Evolutionary conservation across 1,140 invertebrate genomes (phyloP), one percentile per base, ranked within the genome.

Genomic region (Bathynomus jamesi): DNA sequence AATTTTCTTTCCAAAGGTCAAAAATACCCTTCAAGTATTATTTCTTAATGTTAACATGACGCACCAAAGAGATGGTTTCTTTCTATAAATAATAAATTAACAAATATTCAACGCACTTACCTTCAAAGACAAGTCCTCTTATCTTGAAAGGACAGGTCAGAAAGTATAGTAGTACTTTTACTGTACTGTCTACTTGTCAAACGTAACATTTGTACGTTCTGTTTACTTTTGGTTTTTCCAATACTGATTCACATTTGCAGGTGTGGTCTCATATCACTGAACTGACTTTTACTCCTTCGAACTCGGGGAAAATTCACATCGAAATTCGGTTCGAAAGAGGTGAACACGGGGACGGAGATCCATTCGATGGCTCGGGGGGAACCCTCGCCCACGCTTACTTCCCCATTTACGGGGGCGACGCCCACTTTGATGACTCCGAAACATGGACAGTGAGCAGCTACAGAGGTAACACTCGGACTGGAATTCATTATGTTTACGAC

Each of bases 301-400:
- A 46, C 13, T 62, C 67, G 8, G 64, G 66, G 24, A 73, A 78
- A 31, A 92, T 94, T 40, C 92, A 95, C 79, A 95, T 96, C 78
- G 93, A 95, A 81, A 91, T 95, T 73, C 83, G 89, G 0, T 90
- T 90, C 81, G 85, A 83, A 28, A 81, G 81, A 53, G 84, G 83
- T 17, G 82, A 87, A 70, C 89, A 90, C 78, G 88, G 87, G 8
- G 89, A 90, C 72, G 81, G 91, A 75, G 94, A 93, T 83, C 89
- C 92, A 46, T 95, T 95, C 81, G 93, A 95, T 84, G 93, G 93
- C 8, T 89, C 87, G 79, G 94, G 93, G 28, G 87, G 89, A 71
- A 90, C 95, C 74, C 85, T 96, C 78, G 95, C 94, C 17, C 94
- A 97, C 82, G 94, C 94, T 61, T 97, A 95, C 84, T 96, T 94